These are phyloP conservation scores for Autographa gamma DNA, from an alignment of 2,888 invertebrate species.

Conservation along the genomic window DNA sequence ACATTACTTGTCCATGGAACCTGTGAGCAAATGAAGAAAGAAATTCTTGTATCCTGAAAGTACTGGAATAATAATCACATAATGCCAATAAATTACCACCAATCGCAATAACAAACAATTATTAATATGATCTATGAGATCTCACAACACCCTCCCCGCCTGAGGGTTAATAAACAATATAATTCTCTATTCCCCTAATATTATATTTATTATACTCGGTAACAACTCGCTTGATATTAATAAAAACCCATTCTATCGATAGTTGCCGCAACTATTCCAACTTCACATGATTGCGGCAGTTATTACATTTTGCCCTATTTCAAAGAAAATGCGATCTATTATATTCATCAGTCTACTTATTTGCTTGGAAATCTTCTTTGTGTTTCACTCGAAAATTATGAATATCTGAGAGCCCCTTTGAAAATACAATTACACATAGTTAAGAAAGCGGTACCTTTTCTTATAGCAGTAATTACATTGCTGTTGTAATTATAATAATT, in stretches of 20 bases:
- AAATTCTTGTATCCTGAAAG: background rate
- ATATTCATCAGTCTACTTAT: slow-evolving; percentile 55
- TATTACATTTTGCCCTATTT: slow-evolving; percentile 46
- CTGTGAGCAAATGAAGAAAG: background rate
- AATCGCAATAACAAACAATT: slow-evolving; percentile 2
- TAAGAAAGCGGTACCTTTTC: slow-evolving; percentile 77
- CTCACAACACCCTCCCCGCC: slow-evolving; percentile 30
- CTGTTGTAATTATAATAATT: slow-evolving; percentile 86
- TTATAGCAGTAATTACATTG: slow-evolving; percentile 81
- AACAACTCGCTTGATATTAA: slow-evolving; percentile 48
- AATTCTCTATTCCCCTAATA: slow-evolving; percentile 41
- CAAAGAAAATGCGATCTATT: slow-evolving; percentile 43
- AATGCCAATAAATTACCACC: background rate
- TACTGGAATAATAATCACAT: background rate
- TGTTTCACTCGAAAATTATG: slow-evolving; percentile 72
- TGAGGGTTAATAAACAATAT: slow-evolving; percentile 42
- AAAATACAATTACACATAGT: slow-evolving; percentile 82
- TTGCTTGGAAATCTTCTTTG: slow-evolving; percentile 60
- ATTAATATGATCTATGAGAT: slow-evolving; percentile 7
- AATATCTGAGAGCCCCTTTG: slow-evolving; percentile 78
- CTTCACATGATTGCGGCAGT: slow-evolving; percentile 38
- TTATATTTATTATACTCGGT: slow-evolving; percentile 31
- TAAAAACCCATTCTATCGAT: slow-evolving; percentile 48
- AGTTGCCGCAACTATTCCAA: slow-evolving; percentile 37
- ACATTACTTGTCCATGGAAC: background rate